Evolutionary conservation across 2,888 invertebrate genomes (phyloP), one percentile per base, ranked within the genome.

Genomic region (Coenonympha glycerion): DNA sequence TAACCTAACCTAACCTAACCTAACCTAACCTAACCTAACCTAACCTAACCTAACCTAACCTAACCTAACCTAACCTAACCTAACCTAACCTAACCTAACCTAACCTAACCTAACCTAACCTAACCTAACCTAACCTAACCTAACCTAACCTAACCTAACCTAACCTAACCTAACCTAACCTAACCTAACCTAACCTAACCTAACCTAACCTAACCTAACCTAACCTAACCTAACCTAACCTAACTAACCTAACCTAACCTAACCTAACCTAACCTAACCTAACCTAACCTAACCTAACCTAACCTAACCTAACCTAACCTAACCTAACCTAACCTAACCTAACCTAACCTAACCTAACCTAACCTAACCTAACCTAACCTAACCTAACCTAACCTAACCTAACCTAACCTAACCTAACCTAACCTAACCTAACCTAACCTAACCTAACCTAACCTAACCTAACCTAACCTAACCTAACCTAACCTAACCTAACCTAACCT

Each of bases 151-250:
- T 21, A 21, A 21, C 21, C 21, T 21, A 21, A 21, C 21, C 21
- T 21, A 21, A 21, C 21, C 21, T 21, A 21, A 21, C 21, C 21
- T 21, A 28, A 50, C 18, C 46, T 18, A 40, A 53, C 31, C 41
- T 46, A 36, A 49, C 36, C 49, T 46, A 52, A 52, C 52, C 52
- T 52, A 52, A 52, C 52, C 52, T 52, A 52, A 52, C 52, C 54
- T 51, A 54, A 54, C 54, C 54, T 54, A 54, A 54, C 54, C 54
- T 51, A 54, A 54, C 54, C 53, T 54, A 54, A 54, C 53, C 53
- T 54, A 54, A 54, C 53, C 50, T 54, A 54, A 54, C 53, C 54
- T 54, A 54, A 54, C 54, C 54, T 54, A 54, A 54, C 54, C 47
- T 49, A 53, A 49, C 53, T 53, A 53, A 53, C 53, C 53, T 53